Percentiles rank a stretch among this genome's conserved stretches.
Conservation (phyloP, 2,888 invertebrate genomes). For the Spisula solida region DNA sequence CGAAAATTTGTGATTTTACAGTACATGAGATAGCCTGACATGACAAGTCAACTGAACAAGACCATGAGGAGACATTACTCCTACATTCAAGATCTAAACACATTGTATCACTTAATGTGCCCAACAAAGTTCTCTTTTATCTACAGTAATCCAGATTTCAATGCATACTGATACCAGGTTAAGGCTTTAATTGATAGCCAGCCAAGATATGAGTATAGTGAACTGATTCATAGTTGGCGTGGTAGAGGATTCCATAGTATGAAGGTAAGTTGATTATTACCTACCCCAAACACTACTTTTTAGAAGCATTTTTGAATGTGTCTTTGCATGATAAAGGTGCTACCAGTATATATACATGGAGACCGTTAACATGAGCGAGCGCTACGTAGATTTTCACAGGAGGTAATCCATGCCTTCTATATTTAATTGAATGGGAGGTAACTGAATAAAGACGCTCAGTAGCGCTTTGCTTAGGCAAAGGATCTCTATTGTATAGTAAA, state of each 20-base stretch:
- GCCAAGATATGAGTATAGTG: not conserved
- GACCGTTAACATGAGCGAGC: too few species aligned
- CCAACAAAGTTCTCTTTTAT: not conserved
- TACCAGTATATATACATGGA: not conserved
- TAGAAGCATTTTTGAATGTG: too few species aligned
- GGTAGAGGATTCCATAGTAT: not conserved
- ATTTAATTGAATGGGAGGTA: too few species aligned
- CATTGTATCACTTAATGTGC: slow-evolving; percentile 3
- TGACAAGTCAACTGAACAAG: not conserved
- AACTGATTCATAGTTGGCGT: not conserved
- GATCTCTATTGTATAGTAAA: too few species aligned
- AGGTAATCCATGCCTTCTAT: too few species aligned
- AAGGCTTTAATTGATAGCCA: not conserved
- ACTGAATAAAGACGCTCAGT: too few species aligned
- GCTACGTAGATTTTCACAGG: too few species aligned
- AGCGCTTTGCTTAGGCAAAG: too few species aligned
- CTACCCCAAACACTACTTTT: not conserved
- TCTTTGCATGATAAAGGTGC: not conserved
- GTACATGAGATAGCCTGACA: not conserved
- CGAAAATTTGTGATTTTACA: too few species aligned
- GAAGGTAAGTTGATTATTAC: not conserved
- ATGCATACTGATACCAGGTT: not conserved
- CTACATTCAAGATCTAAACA: not conserved
- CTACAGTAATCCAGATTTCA: not conserved
- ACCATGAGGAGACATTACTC: not conserved